These are phyloP conservation scores for Rhodeus uyekii DNA, from an alignment of 2,797 vertebrate genomes.

Conservation along the genomic window DNA sequence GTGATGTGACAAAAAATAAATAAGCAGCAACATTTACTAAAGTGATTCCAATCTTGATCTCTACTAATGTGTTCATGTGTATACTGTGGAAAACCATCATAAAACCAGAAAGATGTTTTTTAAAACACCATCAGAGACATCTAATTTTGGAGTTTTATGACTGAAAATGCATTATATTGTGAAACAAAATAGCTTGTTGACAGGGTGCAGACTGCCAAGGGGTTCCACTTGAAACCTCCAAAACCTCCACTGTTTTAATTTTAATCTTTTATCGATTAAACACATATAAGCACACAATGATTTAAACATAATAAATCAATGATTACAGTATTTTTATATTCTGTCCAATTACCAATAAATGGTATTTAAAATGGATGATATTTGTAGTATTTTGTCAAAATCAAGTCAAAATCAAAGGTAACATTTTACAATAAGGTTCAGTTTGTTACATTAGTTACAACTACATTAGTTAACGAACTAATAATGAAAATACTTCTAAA, in stretches of 20 bases:
- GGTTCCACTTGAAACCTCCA: slow-evolving; percentile 5
- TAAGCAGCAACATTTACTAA: slow-evolving; percentile 15
- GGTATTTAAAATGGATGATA: neutral
- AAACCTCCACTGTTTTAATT: slow-evolving; percentile 1
- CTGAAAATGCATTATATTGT: neutral
- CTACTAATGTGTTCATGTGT: neutral
- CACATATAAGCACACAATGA: neutral
- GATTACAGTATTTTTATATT: neutral
- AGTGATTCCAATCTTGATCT: neutral
- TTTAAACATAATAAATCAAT: neutral
- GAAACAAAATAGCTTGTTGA: neutral
- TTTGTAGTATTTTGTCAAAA: neutral
- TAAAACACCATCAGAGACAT: neutral
- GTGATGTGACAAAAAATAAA: slow-evolving; percentile 7
- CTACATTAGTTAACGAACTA: neutral
- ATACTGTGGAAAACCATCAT: neutral
- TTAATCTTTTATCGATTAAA: neutral
- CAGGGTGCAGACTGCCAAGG: neutral
- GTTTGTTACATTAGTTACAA: neutral
- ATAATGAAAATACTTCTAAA: neutral
- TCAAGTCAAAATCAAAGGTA: neutral
- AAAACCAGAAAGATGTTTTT: neutral
- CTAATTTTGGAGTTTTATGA: neutral
- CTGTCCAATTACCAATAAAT: neutral
- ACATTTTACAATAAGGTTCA: neutral